Evolutionary conservation across 2,888 invertebrate genomes (phyloP).

Genomic region (Cynaeus angustus): DNA sequence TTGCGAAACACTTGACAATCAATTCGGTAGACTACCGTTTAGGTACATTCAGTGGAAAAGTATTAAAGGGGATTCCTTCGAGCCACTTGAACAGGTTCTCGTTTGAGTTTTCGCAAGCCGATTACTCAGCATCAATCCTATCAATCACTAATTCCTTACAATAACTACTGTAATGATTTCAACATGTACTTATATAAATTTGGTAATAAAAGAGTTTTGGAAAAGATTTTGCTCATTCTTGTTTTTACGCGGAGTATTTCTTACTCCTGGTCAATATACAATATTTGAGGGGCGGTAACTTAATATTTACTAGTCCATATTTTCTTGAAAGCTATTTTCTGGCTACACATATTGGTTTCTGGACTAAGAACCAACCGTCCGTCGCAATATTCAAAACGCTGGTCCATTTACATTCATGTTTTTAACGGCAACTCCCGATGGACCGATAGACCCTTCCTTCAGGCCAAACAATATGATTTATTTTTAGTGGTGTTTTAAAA

Average conservation of each 20-base stretch:
- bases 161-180: slow-evolving; percentile 3
- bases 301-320: slow-evolving; percentile 68
- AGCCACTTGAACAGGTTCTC: slow-evolving; percentile 37
- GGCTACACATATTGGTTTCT: slow-evolving; percentile 69
- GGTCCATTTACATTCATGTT: slow-evolving; percentile 41
- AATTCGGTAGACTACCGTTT: slow-evolving; percentile 55
- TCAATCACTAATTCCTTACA: slow-evolving; percentile 27
- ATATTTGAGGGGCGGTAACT: slow-evolving; percentile 67
- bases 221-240: no score
- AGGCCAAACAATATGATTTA: slow-evolving; percentile 25
- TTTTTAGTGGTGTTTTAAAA: slow-evolving; percentile 26
- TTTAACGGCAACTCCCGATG: slow-evolving; percentile 37
- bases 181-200: no score
- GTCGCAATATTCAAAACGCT: slow-evolving; percentile 63
- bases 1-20: slow-evolving; percentile 59
- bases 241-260: slow-evolving; percentile 22
- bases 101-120: slow-evolving; percentile 38
- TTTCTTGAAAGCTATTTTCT: slow-evolving; percentile 70
- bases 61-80: slow-evolving; percentile 41
- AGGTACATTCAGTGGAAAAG: slow-evolving; percentile 55
- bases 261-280: slow-evolving; percentile 63
- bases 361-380: slow-evolving; percentile 59
- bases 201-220: no score
- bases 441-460: slow-evolving; percentile 33
- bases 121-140: slow-evolving; percentile 42